A percentile compares a stretch with the other conserved stretches of the same genome.
Conservation (phyloP, 2,113 vertebrate genomes). For the Coptodon rendalli region DNA sequence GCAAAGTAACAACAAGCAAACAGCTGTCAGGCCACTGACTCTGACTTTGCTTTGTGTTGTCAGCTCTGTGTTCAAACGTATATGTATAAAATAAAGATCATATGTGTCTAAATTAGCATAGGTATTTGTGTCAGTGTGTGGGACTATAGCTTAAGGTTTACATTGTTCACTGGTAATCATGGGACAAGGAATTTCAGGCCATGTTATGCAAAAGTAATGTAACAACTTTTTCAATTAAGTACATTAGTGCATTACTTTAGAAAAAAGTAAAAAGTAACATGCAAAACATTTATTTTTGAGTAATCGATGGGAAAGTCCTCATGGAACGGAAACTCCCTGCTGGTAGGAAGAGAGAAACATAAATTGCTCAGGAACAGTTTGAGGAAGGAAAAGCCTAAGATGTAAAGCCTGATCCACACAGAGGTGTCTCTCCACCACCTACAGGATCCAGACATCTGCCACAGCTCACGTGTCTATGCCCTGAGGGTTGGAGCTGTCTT, state of each 20-base stretch:
- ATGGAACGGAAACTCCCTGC: not conserved
- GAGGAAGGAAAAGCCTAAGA: not conserved
- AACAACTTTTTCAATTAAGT: not conserved
- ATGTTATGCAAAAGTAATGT: not conserved
- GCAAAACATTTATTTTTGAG: not conserved
- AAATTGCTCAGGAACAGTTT: not conserved
- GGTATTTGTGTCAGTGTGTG: not conserved
- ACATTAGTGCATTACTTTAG: not conserved
- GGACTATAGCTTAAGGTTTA: not conserved
- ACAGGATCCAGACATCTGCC: not conserved
- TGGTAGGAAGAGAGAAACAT: not conserved
- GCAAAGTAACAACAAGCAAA: not conserved
- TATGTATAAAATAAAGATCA: not conserved
- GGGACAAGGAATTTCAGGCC: not conserved
- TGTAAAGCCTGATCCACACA: not conserved
- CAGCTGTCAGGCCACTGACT: not conserved
- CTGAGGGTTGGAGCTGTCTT: not conserved
- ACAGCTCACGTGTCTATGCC: not conserved
- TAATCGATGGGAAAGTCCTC: accelerated
- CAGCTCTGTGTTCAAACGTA: not conserved
- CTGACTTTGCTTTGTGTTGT: not conserved
- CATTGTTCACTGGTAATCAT: not conserved
- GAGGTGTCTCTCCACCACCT: not conserved
- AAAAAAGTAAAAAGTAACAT: not conserved
- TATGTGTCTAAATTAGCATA: not conserved